Base-by-base conservation (phyloP, 1,140 invertebrate species). In the Lithobius niger region DNA sequence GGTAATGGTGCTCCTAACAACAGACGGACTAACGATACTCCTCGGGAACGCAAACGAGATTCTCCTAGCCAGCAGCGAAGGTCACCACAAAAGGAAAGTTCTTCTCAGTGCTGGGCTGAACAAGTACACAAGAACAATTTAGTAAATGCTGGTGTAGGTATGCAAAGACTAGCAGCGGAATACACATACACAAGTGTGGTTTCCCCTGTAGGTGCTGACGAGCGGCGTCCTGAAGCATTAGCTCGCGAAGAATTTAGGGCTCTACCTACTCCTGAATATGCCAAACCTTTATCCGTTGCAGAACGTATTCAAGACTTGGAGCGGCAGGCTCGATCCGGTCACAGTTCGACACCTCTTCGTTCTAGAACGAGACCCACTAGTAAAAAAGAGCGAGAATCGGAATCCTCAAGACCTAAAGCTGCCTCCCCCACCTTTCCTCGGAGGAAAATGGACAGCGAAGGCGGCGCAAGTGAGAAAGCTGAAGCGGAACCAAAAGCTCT, bases 231-330 rank as follows among this genome's bases (percentile, higher is more conserved):
- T 4, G 24, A 50, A 26, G 6, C 13, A 4, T 13, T 50, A 6
- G 48, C 48, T 26, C 3, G 19, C 3, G 48, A 50, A 27, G 48
- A 50, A 27, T 27, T 50, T 27, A 22, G 48, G 4, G 57, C 60
- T 44, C 57, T 69, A 44, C 47, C 59, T 52, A 71, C 74, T 24
- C 67, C 77, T 6, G 58, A 72, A 71, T 25, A 71, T 71, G 59
- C 67, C 76, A 66, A 68, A 45, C 64, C 65, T 6, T 64, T 65
- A 31, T 82, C 83, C 1, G 84, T 88, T 3, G 82, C 84, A 10
- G 83, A 86, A 61, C 68, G 84, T 52, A 83, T 87, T 53, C 80
- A 75, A 60, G 82, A 86, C 64, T 69, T 87, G 15, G 85, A 88
- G 67, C 56, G 65, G 47, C 68, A 69, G 54, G 61, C 64, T 10